phyloP scores from a whole-genome alignment of 1,140 invertebrate species.

The Cylas formicarius region DNA sequence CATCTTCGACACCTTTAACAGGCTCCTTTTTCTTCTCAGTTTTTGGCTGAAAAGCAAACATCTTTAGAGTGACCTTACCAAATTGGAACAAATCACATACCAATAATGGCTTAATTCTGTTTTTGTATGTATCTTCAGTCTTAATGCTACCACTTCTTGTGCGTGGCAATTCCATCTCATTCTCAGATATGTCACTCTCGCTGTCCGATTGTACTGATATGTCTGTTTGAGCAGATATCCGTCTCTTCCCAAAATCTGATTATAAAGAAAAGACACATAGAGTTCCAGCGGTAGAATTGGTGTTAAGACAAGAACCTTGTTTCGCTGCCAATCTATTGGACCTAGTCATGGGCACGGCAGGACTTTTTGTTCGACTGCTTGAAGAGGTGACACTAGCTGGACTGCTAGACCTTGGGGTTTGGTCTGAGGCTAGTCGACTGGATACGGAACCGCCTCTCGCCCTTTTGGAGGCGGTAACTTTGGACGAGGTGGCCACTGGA shows the following conservation, averaged over 20 bases:
- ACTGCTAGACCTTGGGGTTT: conserved; percentile 51
- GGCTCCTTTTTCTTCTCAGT: conserved; percentile 36
- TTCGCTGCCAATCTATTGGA: conserved; percentile 23
- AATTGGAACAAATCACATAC: too few relatives aligned
- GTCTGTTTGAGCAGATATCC: conserved; percentile 53
- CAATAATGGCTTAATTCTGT: too few relatives aligned
- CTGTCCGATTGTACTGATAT: conserved; percentile 53
- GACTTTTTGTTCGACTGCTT: conserved; percentile 58
- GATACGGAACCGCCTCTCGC: conserved; percentile 40
- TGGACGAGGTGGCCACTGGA: conserved; percentile 12
- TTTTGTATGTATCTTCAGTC: conserved; percentile 40
- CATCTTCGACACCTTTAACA: conserved; percentile 39
- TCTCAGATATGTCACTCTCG: conserved; percentile 43
- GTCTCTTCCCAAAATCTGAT: conserved; percentile 14
- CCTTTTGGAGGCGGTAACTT: conserved; percentile 32
- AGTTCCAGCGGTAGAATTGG: too few relatives aligned
- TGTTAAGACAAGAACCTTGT: neutral
- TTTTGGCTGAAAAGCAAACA: conserved; percentile 23
- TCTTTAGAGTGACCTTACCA: too few relatives aligned
- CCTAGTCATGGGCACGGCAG: conserved; percentile 39
- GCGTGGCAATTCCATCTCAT: conserved; percentile 35
- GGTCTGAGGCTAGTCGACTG: conserved; percentile 29
- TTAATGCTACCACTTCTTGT: conserved; percentile 38
- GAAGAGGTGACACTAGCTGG: conserved; percentile 53
- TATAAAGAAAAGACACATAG: neutral